phyloP scores from a whole-genome alignment of 1,140 invertebrate genomes.

The Drosophila sechellia region DNA sequence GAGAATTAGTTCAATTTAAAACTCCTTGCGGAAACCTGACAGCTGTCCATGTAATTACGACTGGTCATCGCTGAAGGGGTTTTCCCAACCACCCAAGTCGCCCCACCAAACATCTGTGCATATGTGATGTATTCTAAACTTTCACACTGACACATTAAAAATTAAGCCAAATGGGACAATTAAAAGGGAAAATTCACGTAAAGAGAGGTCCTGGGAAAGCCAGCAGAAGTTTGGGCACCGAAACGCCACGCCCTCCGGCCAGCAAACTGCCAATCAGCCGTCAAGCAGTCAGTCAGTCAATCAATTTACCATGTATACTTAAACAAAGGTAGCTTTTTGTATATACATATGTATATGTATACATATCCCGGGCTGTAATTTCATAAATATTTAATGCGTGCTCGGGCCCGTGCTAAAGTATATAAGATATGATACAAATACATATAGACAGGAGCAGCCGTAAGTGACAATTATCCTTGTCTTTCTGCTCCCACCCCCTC shows the following conservation, averaged over 20 bases:
- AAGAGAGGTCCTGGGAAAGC: slow-evolving; percentile 13
- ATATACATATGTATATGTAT: slow-evolving; percentile 6
- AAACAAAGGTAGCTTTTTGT: slow-evolving; percentile 24
- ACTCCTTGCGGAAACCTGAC: slow-evolving; percentile 27
- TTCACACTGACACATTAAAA: slow-evolving; percentile 54
- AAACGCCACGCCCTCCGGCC: not conserved
- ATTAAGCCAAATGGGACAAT: slow-evolving; percentile 50
- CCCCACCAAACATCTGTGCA: slow-evolving; percentile 23
- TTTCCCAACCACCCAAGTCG: not conserved
- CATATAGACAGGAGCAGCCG: slow-evolving; percentile 40
- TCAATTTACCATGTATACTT: slow-evolving; percentile 43
- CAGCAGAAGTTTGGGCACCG: slow-evolving; percentile 7
- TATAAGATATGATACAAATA: slow-evolving; percentile 42
- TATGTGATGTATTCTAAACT: slow-evolving; percentile 28
- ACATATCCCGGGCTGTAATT: slow-evolving; percentile 30
- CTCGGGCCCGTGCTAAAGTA: slow-evolving; percentile 11
- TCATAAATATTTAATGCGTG: slow-evolving; percentile 59
- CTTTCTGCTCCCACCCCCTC: not conserved
- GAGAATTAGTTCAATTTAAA: slow-evolving; percentile 34
- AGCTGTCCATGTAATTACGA: slow-evolving; percentile 47
- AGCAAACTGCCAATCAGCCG: slow-evolving; percentile 53
- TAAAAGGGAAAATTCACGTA: slow-evolving; percentile 14
- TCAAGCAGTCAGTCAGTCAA: slow-evolving; percentile 55
- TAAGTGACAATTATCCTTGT: slow-evolving; percentile 63
- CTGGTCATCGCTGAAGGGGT: slow-evolving; percentile 22